Percentiles rank a stretch among this genome's conserved stretches.
phyloP scores from a whole-genome alignment of 2,797 vertebrate genomes.

The Coranthus polyacanthus region DNA sequence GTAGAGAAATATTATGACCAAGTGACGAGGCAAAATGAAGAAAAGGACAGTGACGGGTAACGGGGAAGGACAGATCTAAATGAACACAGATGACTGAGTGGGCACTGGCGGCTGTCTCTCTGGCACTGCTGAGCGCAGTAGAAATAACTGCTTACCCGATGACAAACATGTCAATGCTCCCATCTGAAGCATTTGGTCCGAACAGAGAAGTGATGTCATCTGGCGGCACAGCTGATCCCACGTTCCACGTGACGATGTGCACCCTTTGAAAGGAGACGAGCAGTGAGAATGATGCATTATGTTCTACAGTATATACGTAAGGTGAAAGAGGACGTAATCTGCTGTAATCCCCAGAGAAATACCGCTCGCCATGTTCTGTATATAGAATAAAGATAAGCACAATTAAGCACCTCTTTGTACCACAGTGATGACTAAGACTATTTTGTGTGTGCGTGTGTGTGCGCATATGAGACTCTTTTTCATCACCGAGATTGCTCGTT shows the following conservation, averaged over 20 bases:
- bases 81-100: slow-evolving; percentile 71
- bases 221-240: slow-evolving; percentile 95
- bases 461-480: slow-evolving; percentile 1
- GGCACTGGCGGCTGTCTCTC: slow-evolving; percentile 59
- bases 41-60: slow-evolving; percentile 39
- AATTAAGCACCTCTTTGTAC: slow-evolving; percentile 59
- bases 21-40: neutral
- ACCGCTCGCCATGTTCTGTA: slow-evolving; percentile 36
- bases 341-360: slow-evolving; percentile 55
- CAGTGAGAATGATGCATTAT: slow-evolving; percentile 32
- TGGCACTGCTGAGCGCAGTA: slow-evolving; percentile 47
- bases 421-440: slow-evolving; percentile 57
- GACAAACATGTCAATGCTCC: slow-evolving; percentile 92
- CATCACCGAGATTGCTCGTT: neutral
- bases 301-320: slow-evolving; percentile 13
- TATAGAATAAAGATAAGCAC: slow-evolving; percentile 51
- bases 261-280: slow-evolving; percentile 82
- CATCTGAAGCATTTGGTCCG: slow-evolving; percentile 88
- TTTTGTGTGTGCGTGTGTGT: slow-evolving; percentile 22
- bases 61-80: slow-evolving; percentile 28
- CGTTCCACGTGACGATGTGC: slow-evolving; percentile 97
- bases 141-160: slow-evolving; percentile 91
- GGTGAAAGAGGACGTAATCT: slow-evolving; percentile 48
- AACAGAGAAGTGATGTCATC: slow-evolving; percentile 93
- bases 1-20: slow-evolving; percentile 29